phyloP scores from a whole-genome alignment of 2,888 invertebrate genomes.

The Monochamus alternatus region DNA sequence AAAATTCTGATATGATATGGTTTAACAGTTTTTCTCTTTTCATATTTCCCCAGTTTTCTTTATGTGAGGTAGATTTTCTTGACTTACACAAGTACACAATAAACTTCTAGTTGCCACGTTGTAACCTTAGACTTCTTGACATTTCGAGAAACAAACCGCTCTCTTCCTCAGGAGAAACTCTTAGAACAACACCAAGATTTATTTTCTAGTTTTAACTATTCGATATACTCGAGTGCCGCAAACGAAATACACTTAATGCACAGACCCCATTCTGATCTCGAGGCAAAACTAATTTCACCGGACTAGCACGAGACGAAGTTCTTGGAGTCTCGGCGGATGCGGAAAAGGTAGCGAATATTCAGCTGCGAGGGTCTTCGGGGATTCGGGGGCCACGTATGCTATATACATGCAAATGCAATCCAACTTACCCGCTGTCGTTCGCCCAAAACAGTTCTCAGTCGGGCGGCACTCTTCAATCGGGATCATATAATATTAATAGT shows the following conservation, averaged over 20 bases:
- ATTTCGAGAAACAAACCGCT: too few relatives aligned
- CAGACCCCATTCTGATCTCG: not conserved
- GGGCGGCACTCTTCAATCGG: constrained; percentile 59
- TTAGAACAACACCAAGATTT: too few relatives aligned
- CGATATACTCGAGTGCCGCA: not conserved
- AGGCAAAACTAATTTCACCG: constrained; percentile 3
- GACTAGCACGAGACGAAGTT: constrained; percentile 27
- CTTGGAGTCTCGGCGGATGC: constrained; percentile 32
- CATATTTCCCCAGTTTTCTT: too few relatives aligned
- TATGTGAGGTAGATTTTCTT: too few relatives aligned
- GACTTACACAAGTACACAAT: too few relatives aligned
- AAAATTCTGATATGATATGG: too few relatives aligned
- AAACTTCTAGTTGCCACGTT: too few relatives aligned
- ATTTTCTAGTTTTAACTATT: too few relatives aligned
- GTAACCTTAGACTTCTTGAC: too few relatives aligned
- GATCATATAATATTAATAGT: constrained; percentile 64
- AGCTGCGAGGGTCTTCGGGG: constrained; percentile 46
- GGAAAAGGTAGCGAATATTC: constrained; percentile 49
- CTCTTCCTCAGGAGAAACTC: too few relatives aligned
- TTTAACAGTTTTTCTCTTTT: too few relatives aligned
- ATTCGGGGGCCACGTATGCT: constrained; percentile 55
- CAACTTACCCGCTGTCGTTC: constrained; percentile 58
- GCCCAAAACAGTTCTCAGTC: constrained; percentile 63
- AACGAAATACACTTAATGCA: not conserved
- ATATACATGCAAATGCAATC: constrained; percentile 70